Evolutionary conservation across 2,797 vertebrate genomes (phyloP), one percentile per base, ranked within the genome.

Genomic region (Amniataba percoides): DNA sequence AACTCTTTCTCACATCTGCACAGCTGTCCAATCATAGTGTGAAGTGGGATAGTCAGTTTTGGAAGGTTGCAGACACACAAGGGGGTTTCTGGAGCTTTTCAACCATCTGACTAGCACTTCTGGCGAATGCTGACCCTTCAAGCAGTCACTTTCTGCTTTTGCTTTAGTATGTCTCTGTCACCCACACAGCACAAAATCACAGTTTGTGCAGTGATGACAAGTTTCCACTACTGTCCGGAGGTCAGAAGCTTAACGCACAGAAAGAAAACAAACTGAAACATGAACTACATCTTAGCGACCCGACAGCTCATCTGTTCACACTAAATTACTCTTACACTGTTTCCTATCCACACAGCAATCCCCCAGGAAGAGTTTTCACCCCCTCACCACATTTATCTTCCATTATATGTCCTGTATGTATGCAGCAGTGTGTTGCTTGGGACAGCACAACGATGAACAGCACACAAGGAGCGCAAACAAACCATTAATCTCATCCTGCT

Each of bases 401-500:
- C 67, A 39, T 85, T 80, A 74, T 71, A 66, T 71, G 76, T 75
- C 69, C 70, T 71, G 64, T 43, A 74, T 81, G 61, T 78, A 77
- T 73, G 73, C 87, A 71, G 63, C 61, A 40, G 58, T 6, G 70
- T 64, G 84, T 75, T 79, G 42, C 71, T 77, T 9, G 69, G 78
- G 81, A 88, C 82, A 67, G 72, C 48, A 8, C 57, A 3, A 23
- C 62, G 56, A 80, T 77, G 83, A 90, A 60, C 70, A 74, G 61
- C 82, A 40, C 0, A 59, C 73, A 23, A 74, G 67, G 66, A 92
- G 85, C 62, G 70, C 82, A 87, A 92, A 91, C 80, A 92, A 82
- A 86, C 78, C 87, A 85, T 90, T 82, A 68, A 87, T 90, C 86
- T 85, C 64, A 39, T 74, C 82, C 57, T 52, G 68, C 69, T 3